Evolutionary conservation across 2,888 invertebrate genomes (phyloP), one percentile per base, ranked within the genome.

Genomic region (Parelbella ahira): DNA sequence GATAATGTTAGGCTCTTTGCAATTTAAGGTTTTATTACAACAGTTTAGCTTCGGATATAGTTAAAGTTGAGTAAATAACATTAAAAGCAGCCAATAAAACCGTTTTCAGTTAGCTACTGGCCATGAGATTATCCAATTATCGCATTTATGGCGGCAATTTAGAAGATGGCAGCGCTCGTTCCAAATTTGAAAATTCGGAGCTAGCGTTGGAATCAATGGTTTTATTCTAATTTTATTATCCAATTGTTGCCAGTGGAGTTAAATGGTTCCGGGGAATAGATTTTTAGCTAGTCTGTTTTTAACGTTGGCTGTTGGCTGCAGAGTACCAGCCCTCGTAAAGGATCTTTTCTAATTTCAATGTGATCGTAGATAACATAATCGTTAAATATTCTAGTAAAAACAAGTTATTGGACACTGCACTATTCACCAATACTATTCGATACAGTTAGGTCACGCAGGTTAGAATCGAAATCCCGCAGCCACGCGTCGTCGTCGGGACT

Each of bases 81-180:
- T 52, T 51, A 50, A 54, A 58, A 50, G 37, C 41, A 48, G 50
- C 50, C 53, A 59, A 68, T 68, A 71, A 75, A 76, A 69, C 71
- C 68, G 68, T 69, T 74, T 75, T 78, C 81, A 77, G 70, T 79
- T 76, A 77, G 75, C 80, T 77, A 71, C 77, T 63, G 75, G 62
- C 74, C 78, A 80, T 79, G 75, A 76, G 77, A 69, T 71, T 72
- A 72, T 73, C 77, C 78, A 77, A 79, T 81, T 80, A 80, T 71
- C 69, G 61, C 74, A 65, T 79, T 80, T 79, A 80, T 79, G 65
- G 70, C 66, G 55, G 78, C 75, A 69, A 80, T 81, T 81, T 76
- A 68, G 72, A 80, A 76, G 73, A 80, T 77, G 74, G 79, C 77
- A 63, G 70, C 49, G 54, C 60, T 66, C 67, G 69, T 71, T 76